These are phyloP conservation scores for Ectemnius continuus DNA, from an alignment of 2,888 invertebrate genomes.

Conservation along the genomic window DNA sequence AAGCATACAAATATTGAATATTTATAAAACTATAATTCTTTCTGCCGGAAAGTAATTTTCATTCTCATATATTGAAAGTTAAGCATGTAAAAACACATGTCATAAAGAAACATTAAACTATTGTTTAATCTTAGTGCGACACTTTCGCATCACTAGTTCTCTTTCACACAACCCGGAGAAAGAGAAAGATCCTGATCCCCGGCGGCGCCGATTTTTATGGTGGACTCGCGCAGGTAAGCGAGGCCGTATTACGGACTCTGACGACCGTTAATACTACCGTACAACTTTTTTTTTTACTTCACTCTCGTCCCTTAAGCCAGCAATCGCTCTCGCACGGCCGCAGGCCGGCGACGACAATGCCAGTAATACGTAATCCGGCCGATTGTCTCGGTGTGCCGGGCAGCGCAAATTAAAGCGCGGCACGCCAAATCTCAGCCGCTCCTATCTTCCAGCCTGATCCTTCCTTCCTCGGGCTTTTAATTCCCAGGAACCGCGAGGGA, in stretches of 20 bases:
- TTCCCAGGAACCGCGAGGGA: neutral
- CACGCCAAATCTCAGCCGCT: conserved; percentile 5
- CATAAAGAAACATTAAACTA: neutral
- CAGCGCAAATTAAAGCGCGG: conserved; percentile 31
- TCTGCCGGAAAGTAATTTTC: no score
- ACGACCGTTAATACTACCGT: conserved; percentile 26
- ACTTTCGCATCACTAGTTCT: conserved; percentile 4
- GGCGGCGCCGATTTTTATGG: conserved; percentile 41
- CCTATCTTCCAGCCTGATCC: neutral
- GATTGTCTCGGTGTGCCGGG: neutral
- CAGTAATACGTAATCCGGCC: conserved; percentile 33
- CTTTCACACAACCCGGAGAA: neutral
- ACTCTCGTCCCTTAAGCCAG: conserved; percentile 23
- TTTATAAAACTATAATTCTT: no score
- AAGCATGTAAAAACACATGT: neutral
- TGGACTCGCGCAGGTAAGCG: conserved; percentile 29
- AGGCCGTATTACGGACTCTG: conserved; percentile 6
- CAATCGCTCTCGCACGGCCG: conserved; percentile 7
- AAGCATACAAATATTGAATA: no score
- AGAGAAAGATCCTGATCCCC: neutral
- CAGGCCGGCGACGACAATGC: conserved; percentile 5
- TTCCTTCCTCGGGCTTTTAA: neutral
- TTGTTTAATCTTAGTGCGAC: conserved; percentile 14
- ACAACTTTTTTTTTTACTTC: conserved; percentile 27
- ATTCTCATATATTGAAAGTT: no score